phyloP scores from a whole-genome alignment of 2,797 vertebrate genomes.

The Melanotaenia trifasciata region DNA sequence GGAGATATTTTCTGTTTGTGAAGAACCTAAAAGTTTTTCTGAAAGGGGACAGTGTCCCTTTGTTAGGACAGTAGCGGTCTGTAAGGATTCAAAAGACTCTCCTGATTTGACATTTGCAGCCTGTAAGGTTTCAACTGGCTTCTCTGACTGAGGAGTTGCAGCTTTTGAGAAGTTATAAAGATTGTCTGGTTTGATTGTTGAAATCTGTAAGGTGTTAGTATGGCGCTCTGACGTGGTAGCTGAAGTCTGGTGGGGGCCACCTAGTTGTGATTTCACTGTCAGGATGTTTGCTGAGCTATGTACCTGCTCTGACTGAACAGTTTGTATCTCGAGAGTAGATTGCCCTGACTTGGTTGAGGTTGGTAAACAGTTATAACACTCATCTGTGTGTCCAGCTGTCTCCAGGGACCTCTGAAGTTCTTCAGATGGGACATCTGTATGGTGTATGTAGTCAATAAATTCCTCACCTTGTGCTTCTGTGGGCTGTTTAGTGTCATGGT shows the following conservation, averaged over 20 bases:
- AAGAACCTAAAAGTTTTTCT: constrained; percentile 37
- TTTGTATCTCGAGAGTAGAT: constrained; percentile 27
- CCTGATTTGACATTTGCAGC: constrained; percentile 22
- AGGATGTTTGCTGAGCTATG: constrained; percentile 19
- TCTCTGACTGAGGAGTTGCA: constrained; percentile 17
- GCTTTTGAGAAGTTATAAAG: constrained; percentile 31
- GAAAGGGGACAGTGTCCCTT: constrained; percentile 30
- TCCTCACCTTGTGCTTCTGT: constrained; percentile 67
- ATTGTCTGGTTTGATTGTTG: constrained; percentile 34
- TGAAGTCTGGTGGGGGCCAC: constrained; percentile 19
- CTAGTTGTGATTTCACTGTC: constrained; percentile 33
- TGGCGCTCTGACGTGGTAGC: constrained; percentile 18
- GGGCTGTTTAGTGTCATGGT: constrained; percentile 44
- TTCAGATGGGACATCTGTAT: constrained; percentile 44
- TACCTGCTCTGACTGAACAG: constrained; percentile 29
- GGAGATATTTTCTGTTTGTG: constrained; percentile 31
- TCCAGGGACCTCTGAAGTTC: constrained; percentile 42
- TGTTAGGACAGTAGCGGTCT: constrained; percentile 28
- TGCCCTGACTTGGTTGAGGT: constrained; percentile 55
- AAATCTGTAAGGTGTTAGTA: constrained; percentile 31
- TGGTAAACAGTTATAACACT: constrained; percentile 33
- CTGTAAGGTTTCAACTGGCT: constrained; percentile 7
- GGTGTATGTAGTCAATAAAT: constrained; percentile 51
- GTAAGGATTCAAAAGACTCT: constrained; percentile 18
- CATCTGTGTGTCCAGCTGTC: constrained; percentile 47